A percentile compares a stretch with the other conserved stretches of the same genome.
These are phyloP conservation scores for Astropecten irregularis DNA, from an alignment of 53 echinoderm and acorn worm genomes.

Conservation along the genomic window DNA sequence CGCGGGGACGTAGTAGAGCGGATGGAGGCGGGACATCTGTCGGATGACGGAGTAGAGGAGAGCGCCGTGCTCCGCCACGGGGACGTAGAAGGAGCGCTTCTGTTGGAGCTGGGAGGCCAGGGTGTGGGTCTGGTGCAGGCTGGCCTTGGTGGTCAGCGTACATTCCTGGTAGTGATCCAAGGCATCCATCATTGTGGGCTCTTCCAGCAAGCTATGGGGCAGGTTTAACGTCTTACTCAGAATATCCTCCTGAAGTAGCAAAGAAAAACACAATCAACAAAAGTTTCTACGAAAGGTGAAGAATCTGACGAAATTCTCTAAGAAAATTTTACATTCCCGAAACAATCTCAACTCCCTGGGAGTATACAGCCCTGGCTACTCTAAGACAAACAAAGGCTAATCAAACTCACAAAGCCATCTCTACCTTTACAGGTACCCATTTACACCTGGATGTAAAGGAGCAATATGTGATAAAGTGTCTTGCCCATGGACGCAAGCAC, in stretches of 20 bases:
- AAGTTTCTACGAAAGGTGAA: too few relatives aligned
- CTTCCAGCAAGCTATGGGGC: slow-evolving; percentile 77
- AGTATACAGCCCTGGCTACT: too few relatives aligned
- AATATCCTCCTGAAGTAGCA: slow-evolving; percentile 66
- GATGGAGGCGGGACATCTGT: slow-evolving; percentile 61
- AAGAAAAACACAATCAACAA: not conserved
- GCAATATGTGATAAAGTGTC: too few relatives aligned
- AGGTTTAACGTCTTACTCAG: slow-evolving; percentile 70
- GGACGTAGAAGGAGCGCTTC: slow-evolving; percentile 63
- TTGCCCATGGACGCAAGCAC: too few relatives aligned
- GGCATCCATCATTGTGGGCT: slow-evolving; percentile 69
- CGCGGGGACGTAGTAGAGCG: slow-evolving; percentile 76
- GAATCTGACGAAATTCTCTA: not conserved
- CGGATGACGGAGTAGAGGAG: slow-evolving; percentile 76
- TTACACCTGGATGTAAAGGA: too few relatives aligned
- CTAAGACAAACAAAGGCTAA: too few relatives aligned
- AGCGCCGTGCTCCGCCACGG: slow-evolving; percentile 87
- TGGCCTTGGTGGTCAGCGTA: slow-evolving; percentile 66
- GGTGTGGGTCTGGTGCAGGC: slow-evolving; percentile 71
- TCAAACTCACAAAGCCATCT: too few relatives aligned
- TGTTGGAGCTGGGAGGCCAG: slow-evolving; percentile 70
- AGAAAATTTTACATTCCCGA: not conserved
- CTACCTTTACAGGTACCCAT: too few relatives aligned
- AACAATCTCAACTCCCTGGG: too few relatives aligned
- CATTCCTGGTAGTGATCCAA: slow-evolving; percentile 66